These are phyloP conservation scores for Philopedon plagiatum DNA, from an alignment of 2,888 invertebrate genomes.

Conservation along the genomic window DNA sequence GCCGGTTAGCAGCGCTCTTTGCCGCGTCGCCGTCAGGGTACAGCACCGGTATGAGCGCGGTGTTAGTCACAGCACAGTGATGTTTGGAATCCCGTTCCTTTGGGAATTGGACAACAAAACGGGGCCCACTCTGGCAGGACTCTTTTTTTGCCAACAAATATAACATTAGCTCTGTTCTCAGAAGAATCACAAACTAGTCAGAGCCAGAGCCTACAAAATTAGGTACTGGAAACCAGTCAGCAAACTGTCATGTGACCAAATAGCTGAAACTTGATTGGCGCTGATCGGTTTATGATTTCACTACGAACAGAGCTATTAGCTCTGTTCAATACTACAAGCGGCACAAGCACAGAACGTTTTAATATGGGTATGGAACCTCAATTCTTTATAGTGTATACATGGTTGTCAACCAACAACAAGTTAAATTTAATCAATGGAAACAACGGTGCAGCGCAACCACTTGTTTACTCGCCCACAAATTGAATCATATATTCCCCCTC, in stretches of 20 bases:
- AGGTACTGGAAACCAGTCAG: no score
- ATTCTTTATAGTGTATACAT: neutral
- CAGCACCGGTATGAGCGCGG: constrained; percentile 60
- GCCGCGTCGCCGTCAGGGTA: constrained; percentile 60
- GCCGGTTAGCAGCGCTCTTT: constrained; percentile 65
- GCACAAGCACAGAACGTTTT: no score
- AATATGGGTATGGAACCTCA: neutral
- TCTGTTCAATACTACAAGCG: no score
- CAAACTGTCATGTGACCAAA: no score
- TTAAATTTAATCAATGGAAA: neutral
- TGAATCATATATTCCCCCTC: constrained; percentile 25
- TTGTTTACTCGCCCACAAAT: constrained; percentile 19
- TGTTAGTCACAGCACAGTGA: constrained; percentile 65
- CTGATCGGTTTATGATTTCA: no score
- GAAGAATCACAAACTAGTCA: no score
- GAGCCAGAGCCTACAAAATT: no score
- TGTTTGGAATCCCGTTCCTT: constrained; percentile 57
- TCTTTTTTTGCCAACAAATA: constrained; percentile 60
- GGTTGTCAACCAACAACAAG: constrained; percentile 4
- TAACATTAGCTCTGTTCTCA: no score
- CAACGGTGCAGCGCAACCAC: neutral
- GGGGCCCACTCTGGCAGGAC: constrained; percentile 65
- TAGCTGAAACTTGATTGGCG: no score
- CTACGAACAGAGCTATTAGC: no score
- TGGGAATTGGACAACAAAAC: constrained; percentile 61